These are phyloP conservation scores for Huso huso DNA, from an alignment of 2,797 vertebrate genomes.

Conservation along the genomic window DNA sequence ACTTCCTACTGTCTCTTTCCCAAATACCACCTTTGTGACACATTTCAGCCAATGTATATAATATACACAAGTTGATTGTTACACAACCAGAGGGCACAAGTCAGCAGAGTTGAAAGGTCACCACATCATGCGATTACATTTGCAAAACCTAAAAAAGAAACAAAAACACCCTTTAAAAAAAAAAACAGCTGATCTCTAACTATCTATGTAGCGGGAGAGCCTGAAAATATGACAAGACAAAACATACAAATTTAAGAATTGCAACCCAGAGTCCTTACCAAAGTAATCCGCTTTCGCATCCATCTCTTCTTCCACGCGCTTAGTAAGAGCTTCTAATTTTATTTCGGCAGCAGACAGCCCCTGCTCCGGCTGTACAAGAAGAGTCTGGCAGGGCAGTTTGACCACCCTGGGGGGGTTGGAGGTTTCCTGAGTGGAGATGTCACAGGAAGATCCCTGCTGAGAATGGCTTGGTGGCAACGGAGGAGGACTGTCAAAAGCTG, in stretches of 20 bases:
- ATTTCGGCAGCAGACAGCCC: conserved; percentile 72
- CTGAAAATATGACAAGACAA: too few species aligned
- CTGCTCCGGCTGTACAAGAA: conserved; percentile 53
- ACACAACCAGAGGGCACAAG: too few species aligned
- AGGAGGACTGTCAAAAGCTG: not conserved
- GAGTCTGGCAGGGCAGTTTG: conserved; percentile 65
- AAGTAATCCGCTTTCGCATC: conserved; percentile 87
- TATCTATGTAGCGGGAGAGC: too few species aligned
- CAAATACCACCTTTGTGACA: too few species aligned
- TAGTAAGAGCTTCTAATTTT: conserved; percentile 85
- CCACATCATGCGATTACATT: too few species aligned
- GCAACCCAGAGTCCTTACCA: conserved; percentile 74
- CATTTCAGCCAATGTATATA: too few species aligned
- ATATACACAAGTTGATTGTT: too few species aligned
- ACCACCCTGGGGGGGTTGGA: conserved; percentile 39
- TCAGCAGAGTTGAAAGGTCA: too few species aligned
- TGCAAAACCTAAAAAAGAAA: too few species aligned
- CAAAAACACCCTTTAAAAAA: conserved; percentile 31
- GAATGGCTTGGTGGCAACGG: conserved; percentile 17
- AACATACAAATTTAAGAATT: too few species aligned
- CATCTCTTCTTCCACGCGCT: conserved; percentile 89
- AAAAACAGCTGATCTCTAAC: conserved; percentile 25
- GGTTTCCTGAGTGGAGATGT: conserved; percentile 34
- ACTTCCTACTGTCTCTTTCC: too few species aligned
- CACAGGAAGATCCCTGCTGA: not conserved